A percentile compares a stretch with the other conserved stretches of the same genome.
Evolutionary conservation across 1,140 invertebrate genomes (phyloP).

Genomic region (Tetragonula clypearis): DNA sequence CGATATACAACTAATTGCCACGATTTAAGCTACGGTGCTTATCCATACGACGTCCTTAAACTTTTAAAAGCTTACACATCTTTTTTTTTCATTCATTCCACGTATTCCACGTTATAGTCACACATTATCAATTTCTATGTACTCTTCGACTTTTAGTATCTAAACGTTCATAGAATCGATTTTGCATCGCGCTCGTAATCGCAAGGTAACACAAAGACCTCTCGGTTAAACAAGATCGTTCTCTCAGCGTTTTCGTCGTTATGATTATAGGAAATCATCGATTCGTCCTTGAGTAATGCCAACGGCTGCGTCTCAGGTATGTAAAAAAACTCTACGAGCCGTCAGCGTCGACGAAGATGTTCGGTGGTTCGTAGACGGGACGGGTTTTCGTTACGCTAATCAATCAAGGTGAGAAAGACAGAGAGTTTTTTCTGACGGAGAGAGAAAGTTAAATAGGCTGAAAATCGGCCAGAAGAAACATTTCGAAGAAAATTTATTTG

Average conservation of each 20-base stretch:
- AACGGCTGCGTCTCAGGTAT: slow-evolving; percentile 1
- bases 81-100: not conserved
- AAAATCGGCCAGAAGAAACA: slow-evolving; percentile 15
- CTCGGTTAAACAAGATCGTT: too few relatives aligned
- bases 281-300: slow-evolving; percentile 27
- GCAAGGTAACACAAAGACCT: not conserved
- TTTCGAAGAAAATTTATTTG: slow-evolving; percentile 23
- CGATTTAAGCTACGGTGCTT: too few relatives aligned
- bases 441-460: slow-evolving; percentile 36
- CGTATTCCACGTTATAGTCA: not conserved
- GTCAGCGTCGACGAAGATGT: slow-evolving; percentile 16
- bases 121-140: not conserved
- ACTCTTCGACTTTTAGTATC: not conserved
- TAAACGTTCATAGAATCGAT: not conserved
- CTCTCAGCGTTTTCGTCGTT: not conserved
- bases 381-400: slow-evolving; percentile 29
- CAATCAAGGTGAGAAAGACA: slow-evolving; percentile 48
- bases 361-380: not conserved
- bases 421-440: slow-evolving; percentile 31
- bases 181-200: not conserved
- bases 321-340: slow-evolving; percentile 45
- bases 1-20: not conserved
- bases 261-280: not conserved
- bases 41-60: not conserved
- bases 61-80: not conserved